Evolutionary conservation across 2,797 vertebrate species (phyloP).

Genomic region (Thaleichthys pacificus): DNA sequence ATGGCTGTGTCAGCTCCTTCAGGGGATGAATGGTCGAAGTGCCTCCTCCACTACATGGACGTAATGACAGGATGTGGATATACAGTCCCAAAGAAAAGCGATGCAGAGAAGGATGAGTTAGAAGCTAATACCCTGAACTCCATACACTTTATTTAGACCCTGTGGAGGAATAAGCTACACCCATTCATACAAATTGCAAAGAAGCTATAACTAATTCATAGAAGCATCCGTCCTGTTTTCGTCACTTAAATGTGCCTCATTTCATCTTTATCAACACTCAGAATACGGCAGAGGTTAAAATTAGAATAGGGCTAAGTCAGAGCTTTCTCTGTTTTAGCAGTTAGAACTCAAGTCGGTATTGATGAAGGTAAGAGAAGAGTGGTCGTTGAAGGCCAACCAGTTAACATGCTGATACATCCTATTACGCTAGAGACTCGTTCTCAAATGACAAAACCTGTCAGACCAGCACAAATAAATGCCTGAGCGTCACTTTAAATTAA

Average conservation of each 20-base stretch:
- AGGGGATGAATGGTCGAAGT: constrained; percentile 14
- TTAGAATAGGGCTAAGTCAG: constrained; percentile 25
- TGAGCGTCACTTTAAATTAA: not conserved
- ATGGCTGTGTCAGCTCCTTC: not conserved
- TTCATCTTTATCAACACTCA: constrained; percentile 26
- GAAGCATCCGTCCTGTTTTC: constrained; percentile 17
- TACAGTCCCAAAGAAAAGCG: not conserved
- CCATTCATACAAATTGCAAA: constrained; percentile 13
- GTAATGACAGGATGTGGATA: constrained; percentile 29
- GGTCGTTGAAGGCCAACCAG: constrained; percentile 15
- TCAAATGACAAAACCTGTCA: not conserved
- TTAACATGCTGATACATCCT: constrained; percentile 20
- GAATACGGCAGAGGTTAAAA: constrained; percentile 12
- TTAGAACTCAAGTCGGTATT: constrained; percentile 12
- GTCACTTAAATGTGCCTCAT: constrained; percentile 25
- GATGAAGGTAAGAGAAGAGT: constrained; percentile 9
- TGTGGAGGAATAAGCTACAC: constrained; percentile 18
- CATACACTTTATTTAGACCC: constrained; percentile 1
- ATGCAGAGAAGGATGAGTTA: not conserved
- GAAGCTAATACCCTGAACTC: not conserved
- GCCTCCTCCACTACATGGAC: constrained; percentile 20
- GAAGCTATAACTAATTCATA: constrained; percentile 30
- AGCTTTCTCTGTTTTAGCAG: constrained; percentile 23
- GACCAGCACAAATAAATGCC: not conserved
- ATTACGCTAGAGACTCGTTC: constrained; percentile 20